These are phyloP conservation scores for Vimba vimba DNA, from an alignment of 2,113 vertebrate species.

Conservation along the genomic window DNA sequence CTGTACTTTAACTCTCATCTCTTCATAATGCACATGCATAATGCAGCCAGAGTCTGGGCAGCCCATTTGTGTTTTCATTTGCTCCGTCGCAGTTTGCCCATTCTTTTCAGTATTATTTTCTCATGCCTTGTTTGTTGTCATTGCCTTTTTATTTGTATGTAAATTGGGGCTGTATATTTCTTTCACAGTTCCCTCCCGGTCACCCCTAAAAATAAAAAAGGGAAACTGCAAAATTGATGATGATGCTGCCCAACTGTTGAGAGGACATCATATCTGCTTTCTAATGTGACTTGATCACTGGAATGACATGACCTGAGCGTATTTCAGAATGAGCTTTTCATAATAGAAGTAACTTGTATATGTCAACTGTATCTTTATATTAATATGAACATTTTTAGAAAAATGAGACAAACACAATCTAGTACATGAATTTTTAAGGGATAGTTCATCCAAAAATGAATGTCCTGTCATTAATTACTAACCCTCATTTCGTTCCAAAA, in stretches of 20 bases:
- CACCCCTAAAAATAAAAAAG: not conserved
- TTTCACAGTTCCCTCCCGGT: not conserved
- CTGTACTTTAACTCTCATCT: not conserved
- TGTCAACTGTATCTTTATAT: not conserved
- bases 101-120: constrained; percentile 15
- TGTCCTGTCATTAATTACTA: too few species aligned
- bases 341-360: not conserved
- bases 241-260: not conserved
- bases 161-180: constrained; percentile 2
- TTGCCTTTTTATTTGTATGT: constrained; percentile 21
- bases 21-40: not conserved
- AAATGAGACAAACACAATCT: not conserved
- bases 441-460: too few species aligned
- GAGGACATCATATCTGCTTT: not conserved
- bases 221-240: not conserved
- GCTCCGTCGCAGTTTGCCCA: not conserved
- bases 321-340: not conserved
- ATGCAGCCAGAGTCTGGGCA: not conserved
- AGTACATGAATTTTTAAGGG: not conserved
- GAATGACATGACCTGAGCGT: not conserved
- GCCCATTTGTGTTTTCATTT: constrained; percentile 15
- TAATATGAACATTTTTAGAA: not conserved
- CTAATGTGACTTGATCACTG: not conserved
- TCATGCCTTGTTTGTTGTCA: constrained; percentile 1
- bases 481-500: too few species aligned